Percentiles rank a stretch among this genome's conserved stretches.
These are phyloP conservation scores for Agelastica alni DNA, from an alignment of 2,888 invertebrate genomes.

Conservation along the genomic window DNA sequence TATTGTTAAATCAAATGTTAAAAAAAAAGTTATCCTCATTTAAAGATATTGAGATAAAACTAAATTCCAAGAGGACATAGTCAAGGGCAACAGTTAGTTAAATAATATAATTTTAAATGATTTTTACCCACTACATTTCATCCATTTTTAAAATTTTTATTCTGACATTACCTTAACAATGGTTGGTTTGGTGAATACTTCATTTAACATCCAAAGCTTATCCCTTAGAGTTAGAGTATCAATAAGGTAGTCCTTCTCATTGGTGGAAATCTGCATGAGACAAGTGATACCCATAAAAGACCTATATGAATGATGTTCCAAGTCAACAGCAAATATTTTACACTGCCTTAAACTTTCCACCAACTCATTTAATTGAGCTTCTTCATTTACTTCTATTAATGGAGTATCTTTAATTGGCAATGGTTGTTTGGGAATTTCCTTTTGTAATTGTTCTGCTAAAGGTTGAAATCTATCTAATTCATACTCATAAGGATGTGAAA, in stretches of 20 bases:
- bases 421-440: slow-evolving; percentile 54
- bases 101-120: no score
- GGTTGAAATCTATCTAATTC: slow-evolving; percentile 79
- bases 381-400: slow-evolving; percentile 69
- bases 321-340: slow-evolving; percentile 84
- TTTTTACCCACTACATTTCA: neutral
- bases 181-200: slow-evolving; percentile 85
- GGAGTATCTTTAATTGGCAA: slow-evolving; percentile 66
- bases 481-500: slow-evolving; percentile 85
- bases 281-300: slow-evolving; percentile 95
- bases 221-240: slow-evolving; percentile 86
- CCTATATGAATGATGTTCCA: slow-evolving; percentile 92
- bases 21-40: no score
- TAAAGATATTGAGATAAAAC: no score
- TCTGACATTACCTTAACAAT: slow-evolving; percentile 75
- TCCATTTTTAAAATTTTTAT: neutral
- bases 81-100: no score
- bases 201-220: slow-evolving; percentile 80
- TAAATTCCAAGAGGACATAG: no score
- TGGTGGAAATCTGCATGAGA: slow-evolving; percentile 91
- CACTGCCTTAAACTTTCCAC: slow-evolving; percentile 68
- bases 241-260: slow-evolving; percentile 80
- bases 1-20: no score
- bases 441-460: slow-evolving; percentile 57
- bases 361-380: slow-evolving; percentile 67